A percentile compares a stretch with the other conserved stretches of the same genome.
Conservation (phyloP, 2,888 invertebrate genomes). For the Thereva unica region DNA sequence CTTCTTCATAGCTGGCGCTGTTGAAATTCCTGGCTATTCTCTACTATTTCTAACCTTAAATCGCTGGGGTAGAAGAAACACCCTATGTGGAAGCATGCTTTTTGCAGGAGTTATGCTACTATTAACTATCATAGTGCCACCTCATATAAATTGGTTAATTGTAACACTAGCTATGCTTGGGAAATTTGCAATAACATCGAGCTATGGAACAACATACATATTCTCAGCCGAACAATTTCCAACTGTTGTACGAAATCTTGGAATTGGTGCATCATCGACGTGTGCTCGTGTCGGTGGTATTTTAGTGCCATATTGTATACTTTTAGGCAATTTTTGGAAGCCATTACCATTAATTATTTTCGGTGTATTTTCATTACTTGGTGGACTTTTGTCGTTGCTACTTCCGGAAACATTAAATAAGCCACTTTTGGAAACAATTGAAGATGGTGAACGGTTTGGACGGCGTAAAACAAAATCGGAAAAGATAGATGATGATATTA, state of each 20-base stretch:
- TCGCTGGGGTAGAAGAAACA: conserved; percentile 68
- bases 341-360: conserved; percentile 76
- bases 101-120: conserved; percentile 65
- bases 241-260: conserved; percentile 79
- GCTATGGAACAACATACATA: conserved; percentile 74
- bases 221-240: conserved; percentile 77
- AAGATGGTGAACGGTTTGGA: conserved; percentile 74
- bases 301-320: conserved; percentile 75
- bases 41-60: conserved; percentile 57
- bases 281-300: conserved; percentile 77
- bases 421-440: conserved; percentile 77
- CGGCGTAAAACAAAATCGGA: conserved; percentile 49
- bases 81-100: conserved; percentile 71
- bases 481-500: not conserved
- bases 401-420: conserved; percentile 80
- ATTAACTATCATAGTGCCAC: conserved; percentile 64
- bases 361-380: conserved; percentile 71
- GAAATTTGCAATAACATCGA: conserved; percentile 73
- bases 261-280: conserved; percentile 84
- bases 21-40: conserved; percentile 63
- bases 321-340: conserved; percentile 63
- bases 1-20: conserved; percentile 76
- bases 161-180: conserved; percentile 70
- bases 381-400: conserved; percentile 70
- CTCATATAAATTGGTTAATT: conserved; percentile 61